These are phyloP conservation scores for Strix uralensis DNA, from an alignment of 2,113 vertebrate genomes.

Conservation along the genomic window DNA sequence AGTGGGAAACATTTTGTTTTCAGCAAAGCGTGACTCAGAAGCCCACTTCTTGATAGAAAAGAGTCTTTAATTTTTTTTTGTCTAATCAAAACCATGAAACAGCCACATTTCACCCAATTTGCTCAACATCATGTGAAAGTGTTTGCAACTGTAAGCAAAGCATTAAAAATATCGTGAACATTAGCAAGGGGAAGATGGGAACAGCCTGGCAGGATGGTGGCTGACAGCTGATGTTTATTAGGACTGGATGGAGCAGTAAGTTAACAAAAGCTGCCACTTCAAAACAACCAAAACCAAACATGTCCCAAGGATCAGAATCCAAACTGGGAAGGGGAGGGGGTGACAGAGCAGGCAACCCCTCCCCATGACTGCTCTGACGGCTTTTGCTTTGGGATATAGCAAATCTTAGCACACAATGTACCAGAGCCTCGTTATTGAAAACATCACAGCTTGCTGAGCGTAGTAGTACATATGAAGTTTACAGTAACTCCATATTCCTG, in stretches of 20 bases:
- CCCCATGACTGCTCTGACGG: background rate
- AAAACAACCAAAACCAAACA: conserved; percentile 7
- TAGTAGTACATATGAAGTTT: background rate
- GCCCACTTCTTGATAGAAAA: background rate
- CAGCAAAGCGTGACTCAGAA: background rate
- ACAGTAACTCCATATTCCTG: background rate
- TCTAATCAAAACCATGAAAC: background rate
- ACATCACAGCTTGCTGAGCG: background rate
- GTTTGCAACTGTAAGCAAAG: conserved; percentile 2
- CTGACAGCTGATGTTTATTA: conserved; percentile 36
- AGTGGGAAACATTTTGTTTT: background rate
- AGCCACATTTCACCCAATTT: background rate
- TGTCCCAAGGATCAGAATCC: background rate
- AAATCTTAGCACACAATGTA: background rate
- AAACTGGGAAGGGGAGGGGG: background rate
- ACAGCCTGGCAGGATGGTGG: background rate
- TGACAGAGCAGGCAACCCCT: background rate
- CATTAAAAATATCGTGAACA: background rate
- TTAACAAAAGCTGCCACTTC: conserved; percentile 21
- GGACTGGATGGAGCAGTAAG: background rate
- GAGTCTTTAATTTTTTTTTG: background rate
- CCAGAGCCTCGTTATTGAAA: background rate
- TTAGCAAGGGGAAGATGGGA: background rate
- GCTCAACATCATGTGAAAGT: background rate
- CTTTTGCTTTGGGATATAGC: background rate